Evolutionary conservation across 2,797 vertebrate genomes (phyloP).

Genomic region (Potorous gilbertii): DNA sequence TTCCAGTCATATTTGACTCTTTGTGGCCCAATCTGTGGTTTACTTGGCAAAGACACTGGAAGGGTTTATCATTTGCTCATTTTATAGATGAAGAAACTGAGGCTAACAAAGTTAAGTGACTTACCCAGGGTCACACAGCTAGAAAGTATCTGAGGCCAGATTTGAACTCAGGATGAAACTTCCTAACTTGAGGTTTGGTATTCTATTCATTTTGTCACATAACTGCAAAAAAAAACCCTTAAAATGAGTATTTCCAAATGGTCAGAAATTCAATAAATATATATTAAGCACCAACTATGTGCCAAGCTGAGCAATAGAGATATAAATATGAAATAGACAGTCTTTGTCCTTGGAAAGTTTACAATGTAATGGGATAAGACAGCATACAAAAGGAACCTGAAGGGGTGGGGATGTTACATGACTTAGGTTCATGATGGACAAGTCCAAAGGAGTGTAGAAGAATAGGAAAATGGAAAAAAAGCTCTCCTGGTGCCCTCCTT

Average conservation of each 20-base stretch:
- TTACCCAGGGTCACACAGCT: background rate
- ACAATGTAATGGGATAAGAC: background rate
- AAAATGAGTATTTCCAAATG: background rate
- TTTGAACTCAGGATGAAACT: background rate
- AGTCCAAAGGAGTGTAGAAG: background rate
- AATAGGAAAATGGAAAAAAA: background rate
- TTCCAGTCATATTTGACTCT: background rate
- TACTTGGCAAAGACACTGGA: background rate
- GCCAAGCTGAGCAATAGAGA: background rate
- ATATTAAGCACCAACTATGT: background rate
- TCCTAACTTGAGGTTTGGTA: background rate
- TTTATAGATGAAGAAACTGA: background rate
- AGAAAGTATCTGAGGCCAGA: background rate
- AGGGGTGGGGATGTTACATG: background rate
- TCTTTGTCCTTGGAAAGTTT: background rate
- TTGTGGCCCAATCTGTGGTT: background rate
- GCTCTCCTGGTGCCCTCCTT: background rate
- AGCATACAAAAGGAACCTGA: background rate
- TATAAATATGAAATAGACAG: background rate
- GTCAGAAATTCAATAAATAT: background rate
- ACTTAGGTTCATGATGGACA: background rate
- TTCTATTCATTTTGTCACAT: background rate
- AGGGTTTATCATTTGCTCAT: background rate
- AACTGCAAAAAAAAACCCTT: background rate
- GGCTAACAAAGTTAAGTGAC: background rate